Evolutionary conservation across 2,113 vertebrate species (phyloP).

Genomic region (Scolopax mira): DNA sequence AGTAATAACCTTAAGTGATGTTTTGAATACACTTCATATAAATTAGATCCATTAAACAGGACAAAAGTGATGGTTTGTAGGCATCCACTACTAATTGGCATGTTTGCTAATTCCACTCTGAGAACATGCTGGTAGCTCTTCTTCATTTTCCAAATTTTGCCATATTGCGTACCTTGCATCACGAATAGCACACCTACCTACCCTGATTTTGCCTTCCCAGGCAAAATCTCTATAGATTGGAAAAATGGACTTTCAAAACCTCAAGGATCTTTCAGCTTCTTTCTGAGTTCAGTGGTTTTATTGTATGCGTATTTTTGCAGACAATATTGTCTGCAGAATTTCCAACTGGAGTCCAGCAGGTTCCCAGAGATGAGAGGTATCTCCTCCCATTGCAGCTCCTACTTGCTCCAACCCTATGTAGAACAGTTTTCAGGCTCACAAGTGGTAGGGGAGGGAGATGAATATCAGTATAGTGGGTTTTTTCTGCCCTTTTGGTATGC

Average conservation of each 20-base stretch:
- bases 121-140: neutral
- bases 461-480: neutral
- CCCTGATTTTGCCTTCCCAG: neutral
- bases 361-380: neutral
- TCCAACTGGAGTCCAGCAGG: neutral
- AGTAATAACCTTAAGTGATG: constrained; percentile 54
- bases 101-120: neutral
- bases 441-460: fast-evolving
- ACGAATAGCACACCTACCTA: neutral
- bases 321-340: too few relatives aligned
- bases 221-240: neutral
- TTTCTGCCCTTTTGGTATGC: neutral
- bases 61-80: constrained; percentile 20
- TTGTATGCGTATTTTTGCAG: too few relatives aligned
- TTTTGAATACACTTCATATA: constrained; percentile 53
- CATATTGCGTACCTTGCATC: neutral
- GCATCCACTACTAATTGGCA: neutral
- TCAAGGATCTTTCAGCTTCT: neutral
- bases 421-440: neutral
- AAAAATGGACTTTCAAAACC: neutral
- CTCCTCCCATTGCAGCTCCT: neutral
- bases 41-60: constrained; percentile 28
- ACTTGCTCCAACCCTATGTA: neutral
- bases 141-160: neutral
- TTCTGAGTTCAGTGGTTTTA: neutral